Evolutionary conservation across 2,888 invertebrate genomes (phyloP).

Genomic region (Drosophila algonquin): DNA sequence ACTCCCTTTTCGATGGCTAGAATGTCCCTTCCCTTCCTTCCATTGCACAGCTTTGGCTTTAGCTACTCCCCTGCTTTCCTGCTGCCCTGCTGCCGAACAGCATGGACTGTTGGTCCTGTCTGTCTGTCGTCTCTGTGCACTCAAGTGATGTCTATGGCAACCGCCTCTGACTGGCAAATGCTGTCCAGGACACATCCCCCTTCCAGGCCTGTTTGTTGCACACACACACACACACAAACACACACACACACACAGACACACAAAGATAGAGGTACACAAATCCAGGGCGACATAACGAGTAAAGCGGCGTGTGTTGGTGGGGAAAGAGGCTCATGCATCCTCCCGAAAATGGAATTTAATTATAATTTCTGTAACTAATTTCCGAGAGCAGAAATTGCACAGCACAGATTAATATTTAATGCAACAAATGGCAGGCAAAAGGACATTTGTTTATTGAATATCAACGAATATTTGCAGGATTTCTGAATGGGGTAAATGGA

Average conservation of each 20-base stretch:
- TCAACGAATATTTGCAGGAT: slow-evolving; percentile 53
- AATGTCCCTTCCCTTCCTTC: background rate
- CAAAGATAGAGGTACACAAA: background rate
- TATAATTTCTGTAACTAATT: slow-evolving; percentile 79
- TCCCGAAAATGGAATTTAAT: slow-evolving; percentile 68
- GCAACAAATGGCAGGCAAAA: slow-evolving; percentile 40
- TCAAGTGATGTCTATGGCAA: slow-evolving; percentile 62
- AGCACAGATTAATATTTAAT: slow-evolving; percentile 75
- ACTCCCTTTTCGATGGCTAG: slow-evolving; percentile 41
- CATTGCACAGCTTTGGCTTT: background rate
- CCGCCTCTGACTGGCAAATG: slow-evolving; percentile 28
- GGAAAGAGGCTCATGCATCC: slow-evolving; percentile 36
- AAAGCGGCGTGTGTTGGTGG: background rate
- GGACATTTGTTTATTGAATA: slow-evolving; percentile 63
- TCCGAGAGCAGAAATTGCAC: slow-evolving; percentile 66
- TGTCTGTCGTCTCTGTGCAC: slow-evolving; percentile 32
- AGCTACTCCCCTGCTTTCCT: background rate
- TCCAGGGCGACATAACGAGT: slow-evolving; percentile 3
- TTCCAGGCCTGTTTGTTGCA: slow-evolving; percentile 71
- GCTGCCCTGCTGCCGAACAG: slow-evolving; percentile 19
- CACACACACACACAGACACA: background rate
- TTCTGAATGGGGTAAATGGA: background rate
- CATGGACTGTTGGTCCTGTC: background rate
- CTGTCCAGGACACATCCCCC: slow-evolving; percentile 61
- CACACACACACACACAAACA: slow-evolving; percentile 38